Conservation (phyloP, 2,797 vertebrate species). For the Orientallactaga sibirica region DNA sequence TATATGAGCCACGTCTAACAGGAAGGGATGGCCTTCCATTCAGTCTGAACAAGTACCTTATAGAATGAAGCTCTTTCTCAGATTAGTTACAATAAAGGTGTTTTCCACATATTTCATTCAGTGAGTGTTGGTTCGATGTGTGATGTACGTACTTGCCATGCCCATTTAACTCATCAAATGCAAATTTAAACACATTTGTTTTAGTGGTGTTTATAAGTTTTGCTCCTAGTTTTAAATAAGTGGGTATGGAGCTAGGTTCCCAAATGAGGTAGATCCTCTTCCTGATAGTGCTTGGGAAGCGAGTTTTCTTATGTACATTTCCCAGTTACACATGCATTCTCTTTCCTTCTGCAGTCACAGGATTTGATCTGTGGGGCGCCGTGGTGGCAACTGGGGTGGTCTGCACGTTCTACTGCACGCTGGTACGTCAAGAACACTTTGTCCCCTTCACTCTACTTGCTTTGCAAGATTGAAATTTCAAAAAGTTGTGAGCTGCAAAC, state of each 20-base stretch:
- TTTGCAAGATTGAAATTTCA: constrained; percentile 28
- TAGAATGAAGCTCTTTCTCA: background rate
- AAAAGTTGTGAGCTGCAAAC: background rate
- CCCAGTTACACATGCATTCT: constrained; percentile 36
- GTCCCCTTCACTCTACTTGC: background rate
- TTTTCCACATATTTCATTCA: background rate
- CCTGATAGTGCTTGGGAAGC: background rate
- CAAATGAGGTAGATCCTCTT: background rate
- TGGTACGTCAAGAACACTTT: constrained; percentile 90
- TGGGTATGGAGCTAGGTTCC: background rate
- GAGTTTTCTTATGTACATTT: background rate
- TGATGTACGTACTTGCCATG: background rate
- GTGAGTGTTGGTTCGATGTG: background rate
- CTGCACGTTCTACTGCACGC: constrained; percentile 97
- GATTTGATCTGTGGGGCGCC: constrained; percentile 96
- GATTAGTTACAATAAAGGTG: background rate
- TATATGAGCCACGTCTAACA: background rate
- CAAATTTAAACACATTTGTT: constrained; percentile 5
- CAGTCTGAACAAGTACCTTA: background rate
- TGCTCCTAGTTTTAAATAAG: background rate
- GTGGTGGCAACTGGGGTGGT: constrained; percentile 95
- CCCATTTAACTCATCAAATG: background rate
- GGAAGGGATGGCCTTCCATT: background rate
- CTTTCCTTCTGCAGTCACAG: constrained; percentile 91
- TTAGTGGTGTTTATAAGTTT: constrained; percentile 2